These are phyloP conservation scores for Lymantria dispar DNA, from an alignment of 2,888 invertebrate species.

Conservation along the genomic window DNA sequence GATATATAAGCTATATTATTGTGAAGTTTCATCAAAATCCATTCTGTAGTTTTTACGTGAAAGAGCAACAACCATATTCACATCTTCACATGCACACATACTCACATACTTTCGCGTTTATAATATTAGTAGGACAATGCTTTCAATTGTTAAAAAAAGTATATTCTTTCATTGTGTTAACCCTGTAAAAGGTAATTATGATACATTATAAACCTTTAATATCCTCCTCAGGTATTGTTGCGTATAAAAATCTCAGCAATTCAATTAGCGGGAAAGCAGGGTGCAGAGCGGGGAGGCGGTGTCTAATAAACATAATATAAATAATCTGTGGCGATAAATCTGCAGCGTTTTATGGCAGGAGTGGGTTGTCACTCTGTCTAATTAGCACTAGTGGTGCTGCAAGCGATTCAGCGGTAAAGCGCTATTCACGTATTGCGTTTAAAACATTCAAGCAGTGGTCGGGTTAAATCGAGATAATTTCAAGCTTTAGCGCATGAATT, in stretches of 20 bases:
- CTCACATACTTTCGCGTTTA: too few relatives aligned
- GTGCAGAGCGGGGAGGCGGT: constrained; percentile 59
- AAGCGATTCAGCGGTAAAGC: constrained; percentile 41
- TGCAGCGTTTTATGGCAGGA: constrained; percentile 80
- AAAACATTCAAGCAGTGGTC: too few relatives aligned
- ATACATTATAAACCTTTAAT: constrained; percentile 31
- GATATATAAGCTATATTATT: too few relatives aligned
- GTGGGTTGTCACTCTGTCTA: constrained; percentile 81
- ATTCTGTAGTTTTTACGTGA: too few relatives aligned
- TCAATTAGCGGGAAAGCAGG: constrained; percentile 79
- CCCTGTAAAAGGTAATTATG: constrained; percentile 15
- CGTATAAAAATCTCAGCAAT: constrained; percentile 77
- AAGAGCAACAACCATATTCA: too few relatives aligned
- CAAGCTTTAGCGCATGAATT: too few relatives aligned
- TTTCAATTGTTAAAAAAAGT: too few relatives aligned
- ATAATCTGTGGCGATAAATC: constrained; percentile 81
- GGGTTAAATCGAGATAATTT: too few relatives aligned
- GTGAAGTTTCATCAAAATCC: too few relatives aligned
- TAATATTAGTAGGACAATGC: too few relatives aligned
- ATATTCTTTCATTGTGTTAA: background rate
- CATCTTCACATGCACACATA: too few relatives aligned
- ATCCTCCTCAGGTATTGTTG: constrained; percentile 64
- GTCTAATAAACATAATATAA: constrained; percentile 82
- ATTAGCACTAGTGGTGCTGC: constrained; percentile 74
- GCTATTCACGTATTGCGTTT: constrained; percentile 8